These are phyloP conservation scores for Enteromius trimaculatus DNA, from an alignment of 2,797 vertebrate genomes.

Conservation along the genomic window DNA sequence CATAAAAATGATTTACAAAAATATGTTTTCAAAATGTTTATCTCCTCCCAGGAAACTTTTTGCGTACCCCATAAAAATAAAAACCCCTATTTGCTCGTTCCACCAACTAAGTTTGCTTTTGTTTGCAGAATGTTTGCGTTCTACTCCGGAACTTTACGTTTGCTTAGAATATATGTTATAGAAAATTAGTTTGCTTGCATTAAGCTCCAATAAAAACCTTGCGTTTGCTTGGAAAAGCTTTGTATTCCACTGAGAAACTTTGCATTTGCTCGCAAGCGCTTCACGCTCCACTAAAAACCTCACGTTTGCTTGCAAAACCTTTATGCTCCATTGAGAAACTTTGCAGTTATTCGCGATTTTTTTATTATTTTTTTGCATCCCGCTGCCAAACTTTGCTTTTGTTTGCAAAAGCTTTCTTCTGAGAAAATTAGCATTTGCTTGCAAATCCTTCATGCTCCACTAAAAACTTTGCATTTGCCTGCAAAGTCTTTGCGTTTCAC, in stretches of 20 bases:
- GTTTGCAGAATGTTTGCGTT: no score
- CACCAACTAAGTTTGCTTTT: background rate
- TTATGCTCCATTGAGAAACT: rapidly evolving
- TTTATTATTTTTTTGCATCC: background rate
- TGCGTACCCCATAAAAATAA: background rate
- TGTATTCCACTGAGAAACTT: background rate
- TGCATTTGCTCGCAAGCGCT: rapidly evolving
- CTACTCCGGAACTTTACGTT: no score
- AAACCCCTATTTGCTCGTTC: background rate
- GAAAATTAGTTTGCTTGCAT: background rate
- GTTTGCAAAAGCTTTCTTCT: no score
- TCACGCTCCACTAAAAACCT: no score
- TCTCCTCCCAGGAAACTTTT: background rate
- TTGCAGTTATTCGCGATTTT: no score
- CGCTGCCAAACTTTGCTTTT: background rate
- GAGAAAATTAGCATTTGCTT: background rate
- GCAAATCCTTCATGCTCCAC: background rate
- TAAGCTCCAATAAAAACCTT: background rate
- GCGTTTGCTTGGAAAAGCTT: rapidly evolving
- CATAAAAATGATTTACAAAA: no score
- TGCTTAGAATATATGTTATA: no score
- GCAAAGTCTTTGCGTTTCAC: background rate
- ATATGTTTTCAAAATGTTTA: no score
- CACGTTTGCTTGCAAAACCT: rapidly evolving
- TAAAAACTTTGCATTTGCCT: background rate